Evolutionary conservation across 2,888 invertebrate genomes (phyloP), one percentile per base, ranked within the genome.

Genomic region (Microplitis manilae): DNA sequence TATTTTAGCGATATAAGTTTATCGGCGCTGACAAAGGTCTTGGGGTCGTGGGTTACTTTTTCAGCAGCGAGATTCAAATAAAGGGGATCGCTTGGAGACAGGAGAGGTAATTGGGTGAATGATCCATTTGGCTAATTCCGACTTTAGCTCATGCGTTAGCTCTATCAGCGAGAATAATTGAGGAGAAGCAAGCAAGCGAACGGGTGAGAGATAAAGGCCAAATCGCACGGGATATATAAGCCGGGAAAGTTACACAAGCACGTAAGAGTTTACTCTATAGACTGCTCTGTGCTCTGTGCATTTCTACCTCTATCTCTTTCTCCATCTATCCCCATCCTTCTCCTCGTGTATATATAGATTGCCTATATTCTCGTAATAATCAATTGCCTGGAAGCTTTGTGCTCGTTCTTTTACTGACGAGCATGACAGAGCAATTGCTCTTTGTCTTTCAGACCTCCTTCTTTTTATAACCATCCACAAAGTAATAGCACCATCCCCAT

Each of bases 391-490:
- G 65, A 65, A 76, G 71, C 75, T 76, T 76, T 70, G 64, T 67
- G 70, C 65, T 67, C 67, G 50, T 73, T 41, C 67, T 64, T 65
- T 39, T 73, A 40, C 20, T 8, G 15, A 62, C 39, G 38, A 40
- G 40, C 70, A 70, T 76, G 75, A 76, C 75, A 70, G 61, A 75
- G 75, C 70, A 67, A 76, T 76, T 76, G 71, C 70, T 75, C 64
- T 60, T 30, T 75, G 64, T 75, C 60, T 71, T 50, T 70, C 40
- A 2, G 13, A 50, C 20, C 9, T 65, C 38, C 65, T 65, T 38
- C 38, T 62, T 62, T 65, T 65, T 13, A 30, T 65, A 7, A 20
- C 30, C 30, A 65, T 62, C 17, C 39, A 67, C 39, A 50, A 50
- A 50, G 50, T 50, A 50, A 50, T 50, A 50, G 50, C 13, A 8